phyloP scores from a whole-genome alignment of 1,140 invertebrate genomes.

The Radopholus similis region DNA sequence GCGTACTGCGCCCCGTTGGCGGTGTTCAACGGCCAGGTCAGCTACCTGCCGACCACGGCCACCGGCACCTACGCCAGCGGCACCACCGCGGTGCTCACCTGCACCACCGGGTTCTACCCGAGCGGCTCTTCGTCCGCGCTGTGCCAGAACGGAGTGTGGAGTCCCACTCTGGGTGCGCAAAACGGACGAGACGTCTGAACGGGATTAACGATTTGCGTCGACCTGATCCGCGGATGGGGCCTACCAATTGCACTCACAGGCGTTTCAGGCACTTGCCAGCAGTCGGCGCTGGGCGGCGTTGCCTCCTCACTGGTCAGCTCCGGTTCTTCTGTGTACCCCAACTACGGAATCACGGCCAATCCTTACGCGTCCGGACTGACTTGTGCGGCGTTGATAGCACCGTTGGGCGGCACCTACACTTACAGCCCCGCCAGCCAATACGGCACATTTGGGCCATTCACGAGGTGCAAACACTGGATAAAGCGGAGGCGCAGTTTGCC shows the following conservation, averaged over 20 bases:
- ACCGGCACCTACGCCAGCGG: not conserved
- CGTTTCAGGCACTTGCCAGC: conserved; percentile 7
- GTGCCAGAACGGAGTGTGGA: conserved; percentile 6
- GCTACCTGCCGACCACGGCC: not conserved
- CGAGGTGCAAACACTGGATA: too few species aligned
- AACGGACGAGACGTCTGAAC: not conserved
- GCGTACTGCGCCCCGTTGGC: not conserved
- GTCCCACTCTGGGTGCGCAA: not conserved
- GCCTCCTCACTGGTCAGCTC: not conserved
- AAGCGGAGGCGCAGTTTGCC: too few species aligned
- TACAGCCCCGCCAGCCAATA: too few species aligned
- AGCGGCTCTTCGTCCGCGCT: not conserved
- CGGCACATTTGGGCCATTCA: too few species aligned
- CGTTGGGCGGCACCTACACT: too few species aligned
- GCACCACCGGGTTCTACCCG: not conserved
- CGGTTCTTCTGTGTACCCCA: not conserved
- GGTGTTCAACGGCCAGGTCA: conserved; percentile 9
- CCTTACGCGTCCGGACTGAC: too few species aligned
- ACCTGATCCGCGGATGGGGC: not conserved
- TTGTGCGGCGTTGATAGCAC: too few species aligned
- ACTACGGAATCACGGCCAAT: too few species aligned
- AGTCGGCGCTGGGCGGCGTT: not conserved
- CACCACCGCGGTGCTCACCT: not conserved
- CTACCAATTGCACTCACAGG: not conserved
- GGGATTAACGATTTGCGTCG: not conserved